phyloP scores from a whole-genome alignment of 1,140 invertebrate genomes.

The Drosophila triauraria region DNA sequence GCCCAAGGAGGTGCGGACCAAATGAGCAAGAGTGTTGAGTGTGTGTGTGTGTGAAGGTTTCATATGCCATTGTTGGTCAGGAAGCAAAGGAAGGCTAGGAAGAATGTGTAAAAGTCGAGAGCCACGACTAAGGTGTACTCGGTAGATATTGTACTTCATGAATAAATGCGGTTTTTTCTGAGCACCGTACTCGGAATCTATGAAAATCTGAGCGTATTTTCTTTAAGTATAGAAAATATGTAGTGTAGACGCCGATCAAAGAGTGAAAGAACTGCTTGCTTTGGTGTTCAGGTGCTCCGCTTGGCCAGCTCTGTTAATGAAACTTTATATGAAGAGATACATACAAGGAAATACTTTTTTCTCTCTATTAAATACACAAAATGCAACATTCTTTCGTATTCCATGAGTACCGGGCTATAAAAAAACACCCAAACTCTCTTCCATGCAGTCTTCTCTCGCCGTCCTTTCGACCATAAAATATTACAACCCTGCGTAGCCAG shows the following conservation, averaged over 20 bases:
- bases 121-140: neutral
- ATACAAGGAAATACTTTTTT: neutral
- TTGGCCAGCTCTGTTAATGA: neutral
- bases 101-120: neutral
- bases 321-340: neutral
- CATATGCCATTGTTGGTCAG: constrained; percentile 72
- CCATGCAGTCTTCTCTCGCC: neutral
- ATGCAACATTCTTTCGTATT: neutral
- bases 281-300: neutral
- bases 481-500: constrained; percentile 71
- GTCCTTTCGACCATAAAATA: constrained; percentile 67
- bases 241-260: neutral
- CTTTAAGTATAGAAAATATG: neutral
- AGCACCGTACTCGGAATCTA: neutral
- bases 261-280: too few relatives aligned
- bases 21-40: constrained; percentile 17
- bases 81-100: constrained; percentile 1
- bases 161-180: neutral
- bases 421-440: constrained; percentile 22
- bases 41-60: constrained; percentile 52
- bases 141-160: neutral
- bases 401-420: constrained; percentile 10
- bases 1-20: constrained; percentile 51
- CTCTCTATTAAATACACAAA: constrained; percentile 1
- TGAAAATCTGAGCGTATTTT: neutral